phyloP scores from a whole-genome alignment of 2,797 vertebrate species.

The Pangasius djambal region DNA sequence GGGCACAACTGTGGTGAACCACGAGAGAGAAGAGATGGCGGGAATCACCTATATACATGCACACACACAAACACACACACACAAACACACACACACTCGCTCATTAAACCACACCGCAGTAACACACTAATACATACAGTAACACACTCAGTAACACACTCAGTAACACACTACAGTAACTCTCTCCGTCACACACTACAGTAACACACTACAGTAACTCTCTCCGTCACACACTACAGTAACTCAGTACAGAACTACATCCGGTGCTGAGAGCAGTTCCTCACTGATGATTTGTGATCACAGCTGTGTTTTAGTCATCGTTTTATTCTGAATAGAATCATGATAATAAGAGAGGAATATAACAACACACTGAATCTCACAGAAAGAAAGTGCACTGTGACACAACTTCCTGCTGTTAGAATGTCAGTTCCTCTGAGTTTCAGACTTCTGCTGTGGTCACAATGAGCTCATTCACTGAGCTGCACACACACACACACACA shows the following conservation, averaged over 20 bases:
- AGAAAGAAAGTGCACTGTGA: conserved; percentile 39
- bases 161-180: too few relatives aligned
- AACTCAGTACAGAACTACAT: not conserved
- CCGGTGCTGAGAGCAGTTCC: not conserved
- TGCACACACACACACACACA: not conserved
- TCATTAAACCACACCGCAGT: not conserved
- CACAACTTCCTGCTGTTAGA: conserved; percentile 60
- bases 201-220: too few relatives aligned
- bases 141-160: not conserved
- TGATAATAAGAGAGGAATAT: not conserved
- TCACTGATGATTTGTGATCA: not conserved
- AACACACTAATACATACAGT: not conserved
- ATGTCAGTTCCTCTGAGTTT: conserved; percentile 56
- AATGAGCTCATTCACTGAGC: not conserved
- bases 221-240: too few relatives aligned
- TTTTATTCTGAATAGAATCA: not conserved
- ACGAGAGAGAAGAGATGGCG: conserved; percentile 83
- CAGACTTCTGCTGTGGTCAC: not conserved
- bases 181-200: too few relatives aligned
- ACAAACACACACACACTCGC: not conserved
- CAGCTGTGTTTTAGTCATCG: too few relatives aligned
- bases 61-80: conserved; percentile 11
- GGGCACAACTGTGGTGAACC: conserved; percentile 94
- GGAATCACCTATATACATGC: conserved; percentile 76
- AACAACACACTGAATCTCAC: not conserved